Evolutionary conservation across 2,113 vertebrate species (phyloP), one percentile per base, ranked within the genome.

Genomic region (Amphiprion ocellaris): DNA sequence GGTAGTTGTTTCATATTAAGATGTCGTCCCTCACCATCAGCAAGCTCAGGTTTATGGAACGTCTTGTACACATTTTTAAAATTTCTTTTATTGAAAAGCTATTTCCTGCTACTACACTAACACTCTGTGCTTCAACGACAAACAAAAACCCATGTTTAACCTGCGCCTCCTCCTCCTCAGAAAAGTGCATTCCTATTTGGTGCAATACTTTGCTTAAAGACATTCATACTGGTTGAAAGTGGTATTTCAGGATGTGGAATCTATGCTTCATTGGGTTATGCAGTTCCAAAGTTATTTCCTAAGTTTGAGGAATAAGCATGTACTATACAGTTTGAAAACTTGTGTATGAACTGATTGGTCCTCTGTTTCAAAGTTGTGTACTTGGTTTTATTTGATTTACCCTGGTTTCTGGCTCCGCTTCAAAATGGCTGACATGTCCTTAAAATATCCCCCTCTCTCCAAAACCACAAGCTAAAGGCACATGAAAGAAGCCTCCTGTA

Each of bases 391-490:
- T 62, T 69, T 11, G 19, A 33, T 59, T 53, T 62, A 65, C 55
- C 74, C 73, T 80, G 59, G 37, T 65, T 84, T 65, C 47, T 68
- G 8, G 23, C 24, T 76, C 66, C 52, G 46, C 55, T 58, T 86
- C n/a, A 79, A 64, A 87, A 79, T 59, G 80, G 26, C 84, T 85
- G 79, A 75, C 69, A 58, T 23, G 58, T 72, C 82, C 55, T 60
- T 65, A 47, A 72, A 64, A 47, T 7, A 24, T 26, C n/a, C 17
- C n/a, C 24, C 41, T 21, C 49, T 21, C 49, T 66, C 56, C 26
- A 52, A 73, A 75, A 62, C 69, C 67, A 64, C 83, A 60, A 69
- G 56, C 85, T 87, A 74, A 91, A 93, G 93, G 93, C 93, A 94
- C 93, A 49, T 72, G 59, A 89, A 75, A 78, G 74, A 78, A 80